A percentile compares a stretch with the other conserved stretches of the same genome.
Conservation (phyloP, 1,140 invertebrate species). For the Uloborus diversus region DNA sequence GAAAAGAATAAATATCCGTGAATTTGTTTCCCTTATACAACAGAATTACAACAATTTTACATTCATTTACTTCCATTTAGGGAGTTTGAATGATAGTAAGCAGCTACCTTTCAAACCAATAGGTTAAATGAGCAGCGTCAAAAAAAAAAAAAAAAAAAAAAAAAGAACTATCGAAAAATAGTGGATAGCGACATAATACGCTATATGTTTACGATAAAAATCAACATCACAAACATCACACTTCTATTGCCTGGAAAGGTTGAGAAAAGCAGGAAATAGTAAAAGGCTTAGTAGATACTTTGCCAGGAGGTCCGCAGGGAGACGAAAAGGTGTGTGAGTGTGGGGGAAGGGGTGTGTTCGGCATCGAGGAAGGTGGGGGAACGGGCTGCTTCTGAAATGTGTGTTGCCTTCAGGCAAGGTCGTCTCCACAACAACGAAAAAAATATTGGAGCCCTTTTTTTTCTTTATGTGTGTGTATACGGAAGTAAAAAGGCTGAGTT, state of each 20-base stretch:
- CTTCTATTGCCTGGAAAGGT: no score
- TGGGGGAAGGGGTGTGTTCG: not conserved
- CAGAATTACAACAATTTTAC: no score
- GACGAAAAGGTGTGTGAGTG: not conserved
- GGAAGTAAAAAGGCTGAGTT: no score
- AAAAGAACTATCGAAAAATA: no score
- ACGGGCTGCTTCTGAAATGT: not conserved
- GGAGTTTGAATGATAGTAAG: no score
- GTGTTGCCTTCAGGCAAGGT: constrained; percentile 27
- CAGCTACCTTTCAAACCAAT: no score
- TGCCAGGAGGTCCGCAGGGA: not conserved
- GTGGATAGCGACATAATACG: no score
- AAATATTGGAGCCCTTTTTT: constrained; percentile 8
- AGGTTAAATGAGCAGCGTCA: no score
- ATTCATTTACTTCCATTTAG: no score
- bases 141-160: not conserved
- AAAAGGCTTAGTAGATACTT: not conserved
- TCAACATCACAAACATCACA: constrained; percentile 1
- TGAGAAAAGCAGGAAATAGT: constrained; percentile 24
- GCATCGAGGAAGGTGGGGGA: not conserved
- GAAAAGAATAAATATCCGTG: no score
- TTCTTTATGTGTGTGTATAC: not conserved
- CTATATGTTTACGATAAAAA: no score
- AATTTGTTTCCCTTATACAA: no score
- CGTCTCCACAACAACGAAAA: constrained; percentile 9